Conservation (phyloP, 2,797 vertebrate species). For the Eupleurogrammus muticus region DNA sequence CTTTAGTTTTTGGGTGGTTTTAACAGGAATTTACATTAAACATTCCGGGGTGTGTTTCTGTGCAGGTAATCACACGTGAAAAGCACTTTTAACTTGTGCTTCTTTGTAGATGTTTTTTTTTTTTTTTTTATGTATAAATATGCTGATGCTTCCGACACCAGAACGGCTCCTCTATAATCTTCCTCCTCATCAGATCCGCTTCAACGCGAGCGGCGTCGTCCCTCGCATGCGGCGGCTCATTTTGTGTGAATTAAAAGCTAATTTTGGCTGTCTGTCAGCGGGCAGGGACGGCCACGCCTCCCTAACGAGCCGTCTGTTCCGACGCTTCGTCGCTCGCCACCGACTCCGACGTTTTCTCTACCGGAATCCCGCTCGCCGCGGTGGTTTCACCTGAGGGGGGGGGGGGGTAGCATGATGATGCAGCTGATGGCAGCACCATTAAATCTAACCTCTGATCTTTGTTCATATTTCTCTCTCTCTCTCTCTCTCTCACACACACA, state of each 20-base stretch:
- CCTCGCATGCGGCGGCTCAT: not conserved
- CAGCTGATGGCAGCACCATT: slow-evolving; percentile 16
- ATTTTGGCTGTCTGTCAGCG: slow-evolving; percentile 19
- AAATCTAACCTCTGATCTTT: slow-evolving; percentile 25
- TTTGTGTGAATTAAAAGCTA: slow-evolving; percentile 37
- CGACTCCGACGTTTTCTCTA: slow-evolving; percentile 26
- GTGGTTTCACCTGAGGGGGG: not conserved
- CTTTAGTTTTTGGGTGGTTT: no score
- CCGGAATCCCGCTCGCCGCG: slow-evolving; percentile 25
- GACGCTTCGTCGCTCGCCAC: slow-evolving; percentile 7
- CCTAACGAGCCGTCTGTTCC: slow-evolving; percentile 21
- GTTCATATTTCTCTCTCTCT: no score
- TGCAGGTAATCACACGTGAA: not conserved
- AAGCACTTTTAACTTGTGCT: no score
- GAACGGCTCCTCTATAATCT: not conserved
- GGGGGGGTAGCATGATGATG: no score
- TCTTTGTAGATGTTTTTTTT: no score
- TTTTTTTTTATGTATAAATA: no score
- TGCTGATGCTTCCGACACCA: not conserved
- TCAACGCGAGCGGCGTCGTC: not conserved
- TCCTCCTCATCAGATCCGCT: not conserved
- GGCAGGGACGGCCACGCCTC: not conserved
- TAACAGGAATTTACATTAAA: no score
- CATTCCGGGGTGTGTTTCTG: no score
- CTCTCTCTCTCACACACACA: no score